phyloP scores from a whole-genome alignment of 1,140 invertebrate genomes.

The Aphaenogaster floridana region DNA sequence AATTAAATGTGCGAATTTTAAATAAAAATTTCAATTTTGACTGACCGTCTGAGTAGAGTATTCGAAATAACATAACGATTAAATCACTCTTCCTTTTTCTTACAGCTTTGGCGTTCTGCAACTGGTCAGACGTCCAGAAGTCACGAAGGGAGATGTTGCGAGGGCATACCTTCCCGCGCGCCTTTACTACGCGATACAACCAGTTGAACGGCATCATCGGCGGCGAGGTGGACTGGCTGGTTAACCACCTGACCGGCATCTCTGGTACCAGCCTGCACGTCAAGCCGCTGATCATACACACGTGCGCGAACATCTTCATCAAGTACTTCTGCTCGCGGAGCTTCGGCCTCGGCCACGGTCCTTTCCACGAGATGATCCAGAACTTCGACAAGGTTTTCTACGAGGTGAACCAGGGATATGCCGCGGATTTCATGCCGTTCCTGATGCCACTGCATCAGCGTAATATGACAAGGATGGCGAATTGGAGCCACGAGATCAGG shows the following conservation, averaged over 20 bases:
- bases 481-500: slow-evolving; percentile 91
- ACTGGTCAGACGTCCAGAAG: slow-evolving; percentile 94
- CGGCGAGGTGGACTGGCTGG: slow-evolving; percentile 88
- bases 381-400: slow-evolving; percentile 96
- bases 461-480: slow-evolving; percentile 90
- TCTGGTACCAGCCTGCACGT: slow-evolving; percentile 82
- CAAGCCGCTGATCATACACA: slow-evolving; percentile 90
- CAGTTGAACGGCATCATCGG: slow-evolving; percentile 89
- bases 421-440: slow-evolving; percentile 96
- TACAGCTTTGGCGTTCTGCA: slow-evolving; percentile 94
- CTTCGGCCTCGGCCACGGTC: slow-evolving; percentile 90
- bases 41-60: background rate
- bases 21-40: background rate
- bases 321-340: slow-evolving; percentile 94
- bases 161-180: slow-evolving; percentile 92
- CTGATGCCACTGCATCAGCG: slow-evolving; percentile 91
- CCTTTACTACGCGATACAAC: slow-evolving; percentile 90
- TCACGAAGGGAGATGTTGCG: slow-evolving; percentile 92
- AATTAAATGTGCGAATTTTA: slow-evolving; percentile 8
- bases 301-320: slow-evolving; percentile 94
- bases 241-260: slow-evolving; percentile 86
- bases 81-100: slow-evolving; percentile 59
- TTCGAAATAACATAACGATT: background rate
- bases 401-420: slow-evolving; percentile 96
- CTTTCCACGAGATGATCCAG: slow-evolving; percentile 90